phyloP scores from a whole-genome alignment of 2,888 invertebrate genomes.

The Ophion slaviceki region DNA sequence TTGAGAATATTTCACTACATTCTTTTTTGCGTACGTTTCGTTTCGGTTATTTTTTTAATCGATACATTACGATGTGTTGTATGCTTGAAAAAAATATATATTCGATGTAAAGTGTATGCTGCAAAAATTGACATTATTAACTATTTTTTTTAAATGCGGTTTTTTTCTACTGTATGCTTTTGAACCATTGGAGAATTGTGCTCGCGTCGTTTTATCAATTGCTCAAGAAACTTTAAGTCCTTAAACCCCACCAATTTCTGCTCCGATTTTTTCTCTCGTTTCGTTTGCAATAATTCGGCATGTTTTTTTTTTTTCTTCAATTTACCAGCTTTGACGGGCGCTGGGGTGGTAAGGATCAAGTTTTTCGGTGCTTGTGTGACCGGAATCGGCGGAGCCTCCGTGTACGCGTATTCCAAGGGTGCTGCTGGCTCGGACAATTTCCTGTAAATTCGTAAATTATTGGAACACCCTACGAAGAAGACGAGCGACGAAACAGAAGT shows the following conservation, averaged over 20 bases:
- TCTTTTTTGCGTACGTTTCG: background rate
- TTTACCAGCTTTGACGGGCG: conserved; percentile 74
- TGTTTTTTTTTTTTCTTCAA: conserved; percentile 18
- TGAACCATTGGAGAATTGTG: too few relatives aligned
- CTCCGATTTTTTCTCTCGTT: background rate
- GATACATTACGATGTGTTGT: too few relatives aligned
- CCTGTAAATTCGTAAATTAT: conserved; percentile 63
- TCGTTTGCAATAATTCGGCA: background rate
- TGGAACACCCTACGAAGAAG: background rate
- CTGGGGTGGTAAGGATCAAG: conserved; percentile 70
- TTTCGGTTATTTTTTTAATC: too few relatives aligned
- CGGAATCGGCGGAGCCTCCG: conserved; percentile 70
- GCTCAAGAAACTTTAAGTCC: too few relatives aligned
- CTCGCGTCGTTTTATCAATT: too few relatives aligned
- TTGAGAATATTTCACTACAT: background rate
- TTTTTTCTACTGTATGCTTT: too few relatives aligned
- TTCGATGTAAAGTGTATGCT: too few relatives aligned
- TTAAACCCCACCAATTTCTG: background rate
- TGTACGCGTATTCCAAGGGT: conserved; percentile 74
- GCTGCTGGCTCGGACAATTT: conserved; percentile 71
- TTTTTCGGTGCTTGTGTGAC: conserved; percentile 73
- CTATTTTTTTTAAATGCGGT: too few relatives aligned
- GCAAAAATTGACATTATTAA: too few relatives aligned
- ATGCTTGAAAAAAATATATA: too few relatives aligned
- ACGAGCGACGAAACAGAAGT: background rate